A percentile compares a stretch with the other conserved stretches of the same genome.
Evolutionary conservation across 2,797 vertebrate genomes (phyloP).

Genomic region (Poecilia velifera): DNA sequence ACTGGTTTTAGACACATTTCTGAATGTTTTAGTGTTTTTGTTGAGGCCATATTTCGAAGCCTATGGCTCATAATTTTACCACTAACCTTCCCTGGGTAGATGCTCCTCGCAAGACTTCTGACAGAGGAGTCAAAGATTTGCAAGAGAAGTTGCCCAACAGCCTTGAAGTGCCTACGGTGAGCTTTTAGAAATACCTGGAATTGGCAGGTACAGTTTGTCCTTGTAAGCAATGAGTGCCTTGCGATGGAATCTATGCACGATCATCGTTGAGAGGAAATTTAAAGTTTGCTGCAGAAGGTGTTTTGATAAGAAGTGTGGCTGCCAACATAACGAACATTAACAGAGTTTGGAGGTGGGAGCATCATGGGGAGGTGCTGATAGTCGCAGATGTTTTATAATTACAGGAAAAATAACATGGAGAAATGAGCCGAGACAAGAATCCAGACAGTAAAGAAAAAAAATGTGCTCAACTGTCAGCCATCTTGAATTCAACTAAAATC

Average conservation of each 20-base stretch:
- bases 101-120: not conserved
- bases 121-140: not conserved
- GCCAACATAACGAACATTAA: not conserved
- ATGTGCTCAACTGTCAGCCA: not conserved
- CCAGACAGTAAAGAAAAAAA: not conserved
- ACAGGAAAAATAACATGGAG: not conserved
- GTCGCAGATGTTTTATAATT: not conserved
- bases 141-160: not conserved
- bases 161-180: not conserved
- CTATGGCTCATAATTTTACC: not conserved
- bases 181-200: not conserved
- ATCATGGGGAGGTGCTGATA: not conserved
- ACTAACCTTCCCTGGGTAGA: not conserved
- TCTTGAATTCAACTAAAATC: not conserved
- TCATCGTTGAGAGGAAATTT: not conserved
- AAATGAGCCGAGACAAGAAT: not conserved
- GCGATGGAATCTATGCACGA: not conserved
- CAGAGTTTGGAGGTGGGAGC: not conserved
- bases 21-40: not conserved
- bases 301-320: not conserved
- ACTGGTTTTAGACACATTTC: not conserved
- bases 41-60: not conserved
- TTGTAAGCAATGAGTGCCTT: not conserved
- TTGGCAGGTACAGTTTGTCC: not conserved
- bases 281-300: not conserved